Percentiles rank a stretch among this genome's conserved stretches.
Conservation (phyloP, 2,797 vertebrate genomes). For the Melanotaenia maccullochi region DNA sequence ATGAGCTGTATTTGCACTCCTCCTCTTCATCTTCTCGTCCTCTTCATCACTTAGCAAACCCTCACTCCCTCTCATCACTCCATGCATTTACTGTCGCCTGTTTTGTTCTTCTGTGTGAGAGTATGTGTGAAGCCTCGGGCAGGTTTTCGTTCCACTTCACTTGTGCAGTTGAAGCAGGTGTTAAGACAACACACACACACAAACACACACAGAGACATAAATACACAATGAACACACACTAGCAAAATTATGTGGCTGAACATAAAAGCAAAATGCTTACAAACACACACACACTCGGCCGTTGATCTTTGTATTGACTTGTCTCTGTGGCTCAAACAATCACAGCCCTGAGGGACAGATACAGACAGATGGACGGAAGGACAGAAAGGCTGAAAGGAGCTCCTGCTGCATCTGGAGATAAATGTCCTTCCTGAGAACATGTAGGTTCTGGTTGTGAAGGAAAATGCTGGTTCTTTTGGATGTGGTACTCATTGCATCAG, state of each 20-base stretch:
- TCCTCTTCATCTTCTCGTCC: conserved; percentile 34
- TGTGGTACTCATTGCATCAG: neutral
- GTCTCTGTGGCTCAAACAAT: conserved; percentile 60
- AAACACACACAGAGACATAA: conserved; percentile 25
- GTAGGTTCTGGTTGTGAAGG: neutral
- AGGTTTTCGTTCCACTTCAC: conserved; percentile 74
- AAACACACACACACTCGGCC: conserved; percentile 28
- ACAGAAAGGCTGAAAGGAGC: conserved; percentile 31
- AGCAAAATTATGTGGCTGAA: conserved; percentile 49
- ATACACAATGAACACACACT: conserved; percentile 12
- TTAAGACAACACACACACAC: conserved; percentile 40
- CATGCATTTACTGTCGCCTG: conserved; percentile 45
- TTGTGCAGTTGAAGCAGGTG: conserved; percentile 72
- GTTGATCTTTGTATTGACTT: conserved; percentile 51
- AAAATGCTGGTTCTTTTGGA: neutral
- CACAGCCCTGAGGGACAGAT: conserved; percentile 56
- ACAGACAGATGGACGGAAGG: conserved; percentile 50
- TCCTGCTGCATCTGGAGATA: conserved; percentile 14
- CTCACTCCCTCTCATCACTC: conserved; percentile 9
- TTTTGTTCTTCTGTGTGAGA: conserved; percentile 46
- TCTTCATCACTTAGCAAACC: conserved; percentile 17
- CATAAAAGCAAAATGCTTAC: conserved; percentile 33
- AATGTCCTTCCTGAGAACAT: neutral
- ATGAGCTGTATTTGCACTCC: conserved; percentile 9
- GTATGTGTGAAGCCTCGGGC: conserved; percentile 63